Percentiles rank a stretch among this genome's conserved stretches.
These are phyloP conservation scores for Corythaeola cristata DNA, from an alignment of 2,113 vertebrate species.

Conservation along the genomic window DNA sequence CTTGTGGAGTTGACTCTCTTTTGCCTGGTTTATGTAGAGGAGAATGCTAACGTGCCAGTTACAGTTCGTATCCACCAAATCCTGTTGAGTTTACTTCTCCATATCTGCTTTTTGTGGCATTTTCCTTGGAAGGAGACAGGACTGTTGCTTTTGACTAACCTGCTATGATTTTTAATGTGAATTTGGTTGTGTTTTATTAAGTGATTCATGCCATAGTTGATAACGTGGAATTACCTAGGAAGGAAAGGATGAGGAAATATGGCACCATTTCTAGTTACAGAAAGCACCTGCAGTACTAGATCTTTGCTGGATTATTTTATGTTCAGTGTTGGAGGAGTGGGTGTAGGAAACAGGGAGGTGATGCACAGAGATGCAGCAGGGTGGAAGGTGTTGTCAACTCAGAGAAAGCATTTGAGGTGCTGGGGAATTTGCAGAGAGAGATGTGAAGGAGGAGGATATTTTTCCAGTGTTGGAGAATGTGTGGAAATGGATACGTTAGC, in stretches of 20 bases:
- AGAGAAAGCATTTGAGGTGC: background rate
- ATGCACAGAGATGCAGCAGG: background rate
- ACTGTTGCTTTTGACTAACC: background rate
- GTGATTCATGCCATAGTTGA: background rate
- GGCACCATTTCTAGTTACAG: background rate
- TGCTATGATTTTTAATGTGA: background rate
- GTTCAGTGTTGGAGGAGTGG: background rate
- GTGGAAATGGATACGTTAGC: background rate
- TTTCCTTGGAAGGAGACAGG: background rate
- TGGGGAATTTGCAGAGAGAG: background rate
- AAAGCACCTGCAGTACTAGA: background rate
- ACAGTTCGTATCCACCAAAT: background rate
- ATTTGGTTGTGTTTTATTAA: background rate
- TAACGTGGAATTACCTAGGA: background rate
- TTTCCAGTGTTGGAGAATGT: background rate
- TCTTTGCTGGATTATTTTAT: background rate
- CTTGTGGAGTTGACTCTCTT: rapidly evolving
- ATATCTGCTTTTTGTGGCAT: background rate
- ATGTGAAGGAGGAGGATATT: background rate
- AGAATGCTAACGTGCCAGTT: background rate
- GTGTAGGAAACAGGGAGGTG: background rate
- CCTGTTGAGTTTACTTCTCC: background rate
- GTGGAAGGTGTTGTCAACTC: background rate
- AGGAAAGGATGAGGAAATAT: background rate
- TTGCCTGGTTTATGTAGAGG: background rate